These are phyloP conservation scores for Calidris pygmaea DNA, from an alignment of 2,113 vertebrate species.

Conservation along the genomic window DNA sequence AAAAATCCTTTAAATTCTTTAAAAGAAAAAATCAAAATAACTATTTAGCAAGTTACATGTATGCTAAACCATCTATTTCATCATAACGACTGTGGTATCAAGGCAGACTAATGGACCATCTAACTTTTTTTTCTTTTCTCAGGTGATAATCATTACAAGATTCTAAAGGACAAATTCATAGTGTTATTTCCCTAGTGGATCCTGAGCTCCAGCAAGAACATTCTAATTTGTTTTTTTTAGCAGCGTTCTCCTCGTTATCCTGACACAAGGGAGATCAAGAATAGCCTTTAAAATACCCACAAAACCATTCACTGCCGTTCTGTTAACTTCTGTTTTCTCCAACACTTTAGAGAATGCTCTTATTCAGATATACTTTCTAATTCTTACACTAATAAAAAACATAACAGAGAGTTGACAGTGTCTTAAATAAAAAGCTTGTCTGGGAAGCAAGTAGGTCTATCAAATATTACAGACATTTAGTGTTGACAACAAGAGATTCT, in stretches of 20 bases:
- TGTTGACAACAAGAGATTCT: not conserved
- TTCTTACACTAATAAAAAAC: not conserved
- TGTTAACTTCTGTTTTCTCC: not conserved
- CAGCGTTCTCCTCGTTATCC: not conserved
- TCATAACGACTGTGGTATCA: not conserved
- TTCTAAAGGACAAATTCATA: not conserved
- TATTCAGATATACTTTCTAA: not conserved
- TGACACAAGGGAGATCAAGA: not conserved
- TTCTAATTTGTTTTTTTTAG: not conserved
- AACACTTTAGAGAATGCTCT: not conserved
- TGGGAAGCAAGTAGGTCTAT: not conserved
- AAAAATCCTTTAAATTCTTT: not conserved
- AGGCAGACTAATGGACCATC: not conserved
- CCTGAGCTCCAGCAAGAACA: not conserved
- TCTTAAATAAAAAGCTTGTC: not conserved
- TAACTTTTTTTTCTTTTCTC: not conserved
- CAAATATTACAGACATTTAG: not conserved
- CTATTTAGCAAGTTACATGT: not conserved
- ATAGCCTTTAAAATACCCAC: not conserved
- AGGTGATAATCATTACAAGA: not conserved
- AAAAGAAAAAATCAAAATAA: not conserved
- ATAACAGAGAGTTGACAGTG: not conserved
- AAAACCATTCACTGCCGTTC: not conserved
- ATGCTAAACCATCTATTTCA: not conserved
- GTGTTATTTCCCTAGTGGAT: not conserved